Conservation (phyloP, 2,113 vertebrate species). For the Hipposideros armiger region DNA sequence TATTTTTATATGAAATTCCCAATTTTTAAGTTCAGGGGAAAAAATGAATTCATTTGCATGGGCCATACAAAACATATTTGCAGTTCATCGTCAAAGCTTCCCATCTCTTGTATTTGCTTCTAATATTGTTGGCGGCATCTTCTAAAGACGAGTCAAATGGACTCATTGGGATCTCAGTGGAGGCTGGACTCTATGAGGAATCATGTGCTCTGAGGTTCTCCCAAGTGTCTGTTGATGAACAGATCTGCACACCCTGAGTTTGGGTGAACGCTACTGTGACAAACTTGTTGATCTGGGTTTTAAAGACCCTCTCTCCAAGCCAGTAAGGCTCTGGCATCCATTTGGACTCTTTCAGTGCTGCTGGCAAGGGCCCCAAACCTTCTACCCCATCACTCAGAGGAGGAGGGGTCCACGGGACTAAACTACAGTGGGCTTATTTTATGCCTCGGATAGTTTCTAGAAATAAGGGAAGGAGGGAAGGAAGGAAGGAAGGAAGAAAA, state of each 20-base stretch:
- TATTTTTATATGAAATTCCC: background rate
- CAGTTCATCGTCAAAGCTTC: background rate
- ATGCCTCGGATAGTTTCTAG: background rate
- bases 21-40: background rate
- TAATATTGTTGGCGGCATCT: background rate
- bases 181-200: background rate
- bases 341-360: background rate
- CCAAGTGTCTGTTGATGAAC: background rate
- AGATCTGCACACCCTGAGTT: accelerated
- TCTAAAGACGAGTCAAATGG: background rate
- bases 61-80: background rate
- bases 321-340: background rate
- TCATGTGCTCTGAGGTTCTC: background rate
- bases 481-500: too few relatives aligned
- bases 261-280: background rate
- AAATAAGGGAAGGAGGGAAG: background rate
- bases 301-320: background rate
- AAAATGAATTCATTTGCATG: background rate
- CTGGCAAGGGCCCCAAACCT: background rate
- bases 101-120: background rate
- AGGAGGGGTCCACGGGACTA: background rate
- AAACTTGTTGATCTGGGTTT: background rate
- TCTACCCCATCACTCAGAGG: background rate
- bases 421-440: background rate
- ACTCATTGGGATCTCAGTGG: background rate